Conservation (phyloP, 2,113 vertebrate genomes). For the Toxotes jaculatrix region DNA sequence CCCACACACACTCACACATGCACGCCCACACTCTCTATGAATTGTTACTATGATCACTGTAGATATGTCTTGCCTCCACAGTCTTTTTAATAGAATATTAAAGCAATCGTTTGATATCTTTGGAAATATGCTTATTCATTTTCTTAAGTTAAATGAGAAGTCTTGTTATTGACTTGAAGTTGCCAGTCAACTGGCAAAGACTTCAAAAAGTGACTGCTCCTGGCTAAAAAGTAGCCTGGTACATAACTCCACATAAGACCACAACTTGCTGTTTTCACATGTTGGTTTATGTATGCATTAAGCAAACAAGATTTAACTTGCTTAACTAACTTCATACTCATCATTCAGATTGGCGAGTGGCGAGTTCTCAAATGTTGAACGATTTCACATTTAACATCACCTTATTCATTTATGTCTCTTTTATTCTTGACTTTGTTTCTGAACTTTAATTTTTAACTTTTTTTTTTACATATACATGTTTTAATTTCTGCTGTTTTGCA, state of each 20-base stretch:
- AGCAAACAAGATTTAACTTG: neutral
- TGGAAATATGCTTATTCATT: neutral
- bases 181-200: neutral
- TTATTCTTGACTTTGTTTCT: neutral
- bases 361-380: neutral
- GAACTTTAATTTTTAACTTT: neutral
- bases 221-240: neutral
- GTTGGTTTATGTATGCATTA: neutral
- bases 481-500: no score
- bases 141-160: neutral
- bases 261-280: neutral
- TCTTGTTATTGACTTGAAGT: neutral
- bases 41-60: neutral
- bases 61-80: neutral
- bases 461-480: neutral
- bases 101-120: neutral
- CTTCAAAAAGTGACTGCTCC: neutral
- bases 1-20: neutral
- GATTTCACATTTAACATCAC: no score
- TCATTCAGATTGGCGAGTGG: neutral
- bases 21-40: neutral
- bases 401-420: neutral
- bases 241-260: neutral
- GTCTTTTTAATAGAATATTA: neutral
- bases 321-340: no score